Conservation (phyloP, 1,140 invertebrate genomes). For the Eumaeus atala region DNA sequence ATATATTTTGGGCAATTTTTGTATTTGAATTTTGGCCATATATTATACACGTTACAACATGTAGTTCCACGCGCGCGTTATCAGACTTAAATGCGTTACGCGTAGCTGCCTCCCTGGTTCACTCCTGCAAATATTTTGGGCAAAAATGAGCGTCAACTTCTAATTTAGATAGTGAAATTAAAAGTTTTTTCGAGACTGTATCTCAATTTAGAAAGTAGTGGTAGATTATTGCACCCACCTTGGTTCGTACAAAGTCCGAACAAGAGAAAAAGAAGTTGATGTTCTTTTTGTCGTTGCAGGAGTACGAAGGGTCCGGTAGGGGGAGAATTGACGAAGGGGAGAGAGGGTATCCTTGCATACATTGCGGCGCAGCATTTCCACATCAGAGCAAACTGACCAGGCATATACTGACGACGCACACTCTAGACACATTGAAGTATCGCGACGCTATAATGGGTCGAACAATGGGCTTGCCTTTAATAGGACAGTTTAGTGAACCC, state of each 20-base stretch:
- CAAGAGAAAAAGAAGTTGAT: slow-evolving; percentile 89
- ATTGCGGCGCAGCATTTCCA: slow-evolving; percentile 89
- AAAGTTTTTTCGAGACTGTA: slow-evolving; percentile 62
- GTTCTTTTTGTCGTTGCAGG: slow-evolving; percentile 94
- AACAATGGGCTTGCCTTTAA: slow-evolving; percentile 69
- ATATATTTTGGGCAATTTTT: slow-evolving; percentile 66
- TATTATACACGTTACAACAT: slow-evolving; percentile 47
- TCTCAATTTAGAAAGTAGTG: slow-evolving; percentile 71
- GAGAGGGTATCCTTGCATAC: slow-evolving; percentile 84
- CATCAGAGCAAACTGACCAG: slow-evolving; percentile 91
- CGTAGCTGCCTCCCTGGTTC: slow-evolving; percentile 62
- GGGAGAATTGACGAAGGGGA: slow-evolving; percentile 67
- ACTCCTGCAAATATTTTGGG: slow-evolving; percentile 79
- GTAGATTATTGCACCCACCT: slow-evolving; percentile 66
- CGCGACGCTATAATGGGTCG: slow-evolving; percentile 80
- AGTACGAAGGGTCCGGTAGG: slow-evolving; percentile 81
- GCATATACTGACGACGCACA: slow-evolving; percentile 90
- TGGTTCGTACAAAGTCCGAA: slow-evolving; percentile 56
- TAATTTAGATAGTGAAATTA: slow-evolving; percentile 77
- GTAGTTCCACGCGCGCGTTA: slow-evolving; percentile 59
- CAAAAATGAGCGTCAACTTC: slow-evolving; percentile 97
- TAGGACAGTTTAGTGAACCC: slow-evolving; percentile 70
- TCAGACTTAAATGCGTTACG: slow-evolving; percentile 66
- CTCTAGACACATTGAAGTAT: slow-evolving; percentile 88
- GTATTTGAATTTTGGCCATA: slow-evolving; percentile 68